Percentiles rank a stretch among this genome's conserved stretches.
These are phyloP conservation scores for Dromaius novaehollandiae DNA, from an alignment of 2,113 vertebrate species.

Conservation along the genomic window DNA sequence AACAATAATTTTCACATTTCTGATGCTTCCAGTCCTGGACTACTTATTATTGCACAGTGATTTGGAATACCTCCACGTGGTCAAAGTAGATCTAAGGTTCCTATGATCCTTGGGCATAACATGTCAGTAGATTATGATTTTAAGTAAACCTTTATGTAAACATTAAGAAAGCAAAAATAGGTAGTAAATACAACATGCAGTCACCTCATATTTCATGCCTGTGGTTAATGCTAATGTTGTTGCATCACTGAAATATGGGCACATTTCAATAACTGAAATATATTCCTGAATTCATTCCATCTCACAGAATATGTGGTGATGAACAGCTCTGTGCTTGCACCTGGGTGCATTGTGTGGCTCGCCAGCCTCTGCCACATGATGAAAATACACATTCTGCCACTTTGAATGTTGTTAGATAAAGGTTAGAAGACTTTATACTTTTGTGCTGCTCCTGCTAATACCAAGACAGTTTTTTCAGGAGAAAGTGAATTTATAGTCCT, in stretches of 20 bases:
- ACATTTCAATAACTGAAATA: conserved; percentile 4
- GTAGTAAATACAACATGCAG: not conserved
- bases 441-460: not conserved
- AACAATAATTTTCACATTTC: not conserved
- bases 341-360: not conserved
- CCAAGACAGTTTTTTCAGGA: not conserved
- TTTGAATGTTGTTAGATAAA: not conserved
- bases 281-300: not conserved
- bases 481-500: not conserved
- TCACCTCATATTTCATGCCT: not conserved
- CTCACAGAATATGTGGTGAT: not conserved
- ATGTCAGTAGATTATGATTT: rapidly evolving
- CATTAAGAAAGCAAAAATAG: not conserved
- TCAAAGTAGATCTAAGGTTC: rapidly evolving
- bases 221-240: not conserved
- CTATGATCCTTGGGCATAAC: rapidly evolving
- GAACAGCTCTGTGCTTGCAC: not conserved
- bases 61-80: not conserved
- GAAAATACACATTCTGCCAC: not conserved
- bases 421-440: not conserved
- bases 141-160: not conserved
- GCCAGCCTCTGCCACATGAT: not conserved
- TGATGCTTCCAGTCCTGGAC: not conserved
- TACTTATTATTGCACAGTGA: rapidly evolving
- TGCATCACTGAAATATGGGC: not conserved